phyloP scores from a whole-genome alignment of 2,113 vertebrate genomes.

The Cnemophilus loriae region DNA sequence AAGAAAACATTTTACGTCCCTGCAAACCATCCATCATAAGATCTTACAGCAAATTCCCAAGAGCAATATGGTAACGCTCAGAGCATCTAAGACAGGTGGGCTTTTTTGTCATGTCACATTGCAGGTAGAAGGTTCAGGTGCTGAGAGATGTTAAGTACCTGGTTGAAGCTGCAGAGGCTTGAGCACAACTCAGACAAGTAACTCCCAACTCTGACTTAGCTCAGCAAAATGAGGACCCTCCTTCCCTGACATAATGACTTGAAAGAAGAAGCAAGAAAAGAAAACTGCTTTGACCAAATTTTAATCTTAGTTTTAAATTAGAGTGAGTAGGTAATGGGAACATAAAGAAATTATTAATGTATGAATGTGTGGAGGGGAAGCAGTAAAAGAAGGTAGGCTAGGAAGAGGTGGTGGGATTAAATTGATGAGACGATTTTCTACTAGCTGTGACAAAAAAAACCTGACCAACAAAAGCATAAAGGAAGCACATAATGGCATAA shows the following conservation, averaged over 20 bases:
- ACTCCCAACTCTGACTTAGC: not conserved
- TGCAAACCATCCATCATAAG: not conserved
- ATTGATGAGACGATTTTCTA: not conserved
- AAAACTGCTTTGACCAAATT: not conserved
- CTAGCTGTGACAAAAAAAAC: not conserved
- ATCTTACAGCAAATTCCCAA: not conserved
- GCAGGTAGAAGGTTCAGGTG: not conserved
- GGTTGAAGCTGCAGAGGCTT: not conserved
- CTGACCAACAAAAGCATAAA: not conserved
- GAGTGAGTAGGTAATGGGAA: not conserved
- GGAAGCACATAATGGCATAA: not conserved
- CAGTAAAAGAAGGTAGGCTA: not conserved
- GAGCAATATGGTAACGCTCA: not conserved
- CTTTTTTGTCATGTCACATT: not conserved
- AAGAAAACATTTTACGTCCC: not conserved
- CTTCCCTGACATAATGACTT: not conserved
- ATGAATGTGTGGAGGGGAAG: fast-evolving
- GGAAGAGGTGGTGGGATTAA: not conserved
- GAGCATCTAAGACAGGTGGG: not conserved
- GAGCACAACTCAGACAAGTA: not conserved
- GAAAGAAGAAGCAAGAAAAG: not conserved
- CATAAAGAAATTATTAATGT: not conserved
- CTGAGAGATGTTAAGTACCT: not conserved
- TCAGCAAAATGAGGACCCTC: not conserved
- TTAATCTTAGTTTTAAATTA: not conserved